Evolutionary conservation across 1,140 invertebrate genomes (phyloP), one percentile per base, ranked within the genome.

Genomic region (Trinorchestia longiramus): DNA sequence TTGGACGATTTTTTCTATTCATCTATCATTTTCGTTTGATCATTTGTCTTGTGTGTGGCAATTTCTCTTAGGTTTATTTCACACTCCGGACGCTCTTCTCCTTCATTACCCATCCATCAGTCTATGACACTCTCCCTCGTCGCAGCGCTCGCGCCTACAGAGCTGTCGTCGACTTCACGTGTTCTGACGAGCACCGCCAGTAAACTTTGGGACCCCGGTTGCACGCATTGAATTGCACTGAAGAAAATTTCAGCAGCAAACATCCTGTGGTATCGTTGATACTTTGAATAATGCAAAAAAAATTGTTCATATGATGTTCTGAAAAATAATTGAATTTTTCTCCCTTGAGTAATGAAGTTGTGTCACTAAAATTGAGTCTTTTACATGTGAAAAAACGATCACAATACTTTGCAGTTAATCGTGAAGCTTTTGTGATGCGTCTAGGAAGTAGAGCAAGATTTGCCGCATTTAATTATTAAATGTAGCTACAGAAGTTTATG

Each of bases 21-120:
- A 90, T 90, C 88, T 94, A 94, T 94, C 92, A 94, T 94, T 94
- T 94, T 94, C 43, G 92, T 94, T 94, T 94, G 92, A 94, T 94
- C 92, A 94, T 94, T 94, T 94, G 92, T 94, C 92, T 94, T 94
- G 92, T 94, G 92, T 94, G 92, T 94, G 92, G 92, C 92, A 94
- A 94, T 94, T 94, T 94, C 92, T 94, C 92, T 94, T 94, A 94
- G 92, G 92, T 94, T 94, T 94, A 94, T 94, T 94, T 94, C 92
- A 94, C 92, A 94, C 92, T 94, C 92, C 92, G 92, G 92, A 94
- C 92, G 92, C 92, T 94, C 92, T 94, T 94, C 92, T 94, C 92
- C 92, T 94, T 94, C 92, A 94, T 94, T 94, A 94, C 92, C 92
- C 92, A 94, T 94, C 92, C 92, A 94, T 94, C 92, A 94, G 92